These are phyloP conservation scores for Drosophila nigromelanica DNA, from an alignment of 1,140 invertebrate genomes.

Conservation along the genomic window DNA sequence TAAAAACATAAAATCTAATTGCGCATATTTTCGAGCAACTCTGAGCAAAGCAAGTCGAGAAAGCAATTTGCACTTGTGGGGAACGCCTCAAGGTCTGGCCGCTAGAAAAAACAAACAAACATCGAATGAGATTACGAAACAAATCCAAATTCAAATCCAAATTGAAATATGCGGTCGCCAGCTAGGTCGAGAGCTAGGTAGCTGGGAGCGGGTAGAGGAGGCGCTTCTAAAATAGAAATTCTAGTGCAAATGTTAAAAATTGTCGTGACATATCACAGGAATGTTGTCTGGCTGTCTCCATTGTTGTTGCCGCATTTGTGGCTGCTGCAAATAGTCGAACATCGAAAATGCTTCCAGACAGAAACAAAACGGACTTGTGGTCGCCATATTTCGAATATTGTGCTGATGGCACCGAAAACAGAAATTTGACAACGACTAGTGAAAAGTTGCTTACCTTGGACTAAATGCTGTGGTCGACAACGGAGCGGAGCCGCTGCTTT, in stretches of 20 bases:
- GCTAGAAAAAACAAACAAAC: background rate
- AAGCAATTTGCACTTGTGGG: constrained; percentile 37
- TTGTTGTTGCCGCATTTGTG: constrained; percentile 21
- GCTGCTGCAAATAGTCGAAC: constrained; percentile 41
- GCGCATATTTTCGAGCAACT: constrained; percentile 20
- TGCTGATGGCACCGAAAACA: constrained; percentile 50
- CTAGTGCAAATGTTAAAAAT: constrained; percentile 72
- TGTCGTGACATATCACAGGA: constrained; percentile 70
- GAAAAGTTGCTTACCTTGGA: constrained; percentile 66
- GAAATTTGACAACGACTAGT: constrained; percentile 21
- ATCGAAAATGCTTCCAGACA: constrained; percentile 56
- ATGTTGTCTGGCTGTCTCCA: constrained; percentile 56
- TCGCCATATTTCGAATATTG: constrained; percentile 1
- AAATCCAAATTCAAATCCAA: constrained; percentile 21
- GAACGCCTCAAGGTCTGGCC: constrained; percentile 33
- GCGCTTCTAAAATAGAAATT: constrained; percentile 65
- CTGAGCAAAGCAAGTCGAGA: constrained; percentile 13
- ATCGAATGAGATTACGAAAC: background rate
- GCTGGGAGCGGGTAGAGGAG: background rate
- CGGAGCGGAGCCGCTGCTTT: constrained; percentile 4
- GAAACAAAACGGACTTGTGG: background rate
- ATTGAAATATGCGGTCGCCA: constrained; percentile 11
- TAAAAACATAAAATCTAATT: constrained; percentile 25
- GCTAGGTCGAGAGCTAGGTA: constrained; percentile 5
- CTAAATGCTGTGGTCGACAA: constrained; percentile 52